Conservation (phyloP, 2,888 invertebrate species). For the Metallyticus violacea region DNA sequence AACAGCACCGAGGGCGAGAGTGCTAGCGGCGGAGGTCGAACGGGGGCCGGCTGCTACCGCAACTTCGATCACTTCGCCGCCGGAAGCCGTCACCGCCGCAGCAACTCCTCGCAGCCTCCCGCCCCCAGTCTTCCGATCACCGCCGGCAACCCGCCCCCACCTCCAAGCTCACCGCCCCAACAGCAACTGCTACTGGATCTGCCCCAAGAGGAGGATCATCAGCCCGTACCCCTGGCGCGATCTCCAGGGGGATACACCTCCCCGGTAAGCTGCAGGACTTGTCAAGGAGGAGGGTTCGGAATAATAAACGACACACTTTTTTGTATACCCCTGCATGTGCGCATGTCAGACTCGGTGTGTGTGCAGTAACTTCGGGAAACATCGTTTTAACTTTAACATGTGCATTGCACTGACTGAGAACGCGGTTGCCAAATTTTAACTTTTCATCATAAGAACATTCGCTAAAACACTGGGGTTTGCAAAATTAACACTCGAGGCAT, state of each 20-base stretch:
- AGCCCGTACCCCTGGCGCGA: slow-evolving; percentile 21
- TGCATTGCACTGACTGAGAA: too few relatives aligned
- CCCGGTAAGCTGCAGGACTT: slow-evolving; percentile 42
- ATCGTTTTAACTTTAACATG: too few relatives aligned
- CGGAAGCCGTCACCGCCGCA: slow-evolving; percentile 47
- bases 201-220: slow-evolving; percentile 28
- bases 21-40: slow-evolving; percentile 49
- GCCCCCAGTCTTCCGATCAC: slow-evolving; percentile 11
- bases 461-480: too few relatives aligned
- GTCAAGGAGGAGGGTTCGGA: background rate
- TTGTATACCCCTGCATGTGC: background rate
- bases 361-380: too few relatives aligned
- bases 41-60: slow-evolving; percentile 27
- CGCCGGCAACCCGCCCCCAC: slow-evolving; percentile 32
- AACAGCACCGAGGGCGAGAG: slow-evolving; percentile 75
- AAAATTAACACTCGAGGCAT: too few relatives aligned
- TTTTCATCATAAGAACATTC: too few relatives aligned
- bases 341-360: background rate
- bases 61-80: slow-evolving; percentile 25
- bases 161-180: slow-evolving; percentile 36
- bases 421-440: too few relatives aligned
- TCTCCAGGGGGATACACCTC: slow-evolving; percentile 31
- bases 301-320: background rate
- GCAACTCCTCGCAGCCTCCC: slow-evolving; percentile 47
- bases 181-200: slow-evolving; percentile 36